These are phyloP conservation scores for Clamator glandarius DNA, from an alignment of 2,797 vertebrate species.

Conservation along the genomic window DNA sequence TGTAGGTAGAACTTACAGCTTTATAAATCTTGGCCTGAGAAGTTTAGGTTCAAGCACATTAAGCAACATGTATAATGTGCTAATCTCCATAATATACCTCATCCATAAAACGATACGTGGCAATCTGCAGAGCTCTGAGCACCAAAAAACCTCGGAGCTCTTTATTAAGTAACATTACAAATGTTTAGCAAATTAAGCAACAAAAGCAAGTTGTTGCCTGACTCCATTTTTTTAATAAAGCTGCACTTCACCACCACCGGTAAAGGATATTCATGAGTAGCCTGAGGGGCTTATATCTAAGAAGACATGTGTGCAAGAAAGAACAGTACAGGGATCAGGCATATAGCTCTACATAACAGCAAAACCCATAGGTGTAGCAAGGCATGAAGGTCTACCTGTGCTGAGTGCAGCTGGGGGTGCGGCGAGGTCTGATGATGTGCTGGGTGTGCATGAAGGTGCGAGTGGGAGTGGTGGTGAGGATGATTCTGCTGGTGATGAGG, in stretches of 20 bases:
- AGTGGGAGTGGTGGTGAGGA: constrained; percentile 89
- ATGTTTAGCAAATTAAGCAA: constrained; percentile 11
- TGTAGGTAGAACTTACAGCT: neutral
- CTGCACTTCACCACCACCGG: neutral
- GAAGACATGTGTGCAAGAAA: neutral
- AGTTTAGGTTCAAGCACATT: neutral
- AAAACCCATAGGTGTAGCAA: neutral
- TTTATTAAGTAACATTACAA: constrained; percentile 45
- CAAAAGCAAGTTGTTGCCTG: constrained; percentile 31
- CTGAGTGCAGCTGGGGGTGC: constrained; percentile 92
- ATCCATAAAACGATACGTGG: constrained; percentile 5
- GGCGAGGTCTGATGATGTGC: constrained; percentile 94
- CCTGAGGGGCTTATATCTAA: neutral
- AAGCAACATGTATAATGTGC: neutral
- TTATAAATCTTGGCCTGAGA: neutral
- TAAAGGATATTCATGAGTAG: neutral
- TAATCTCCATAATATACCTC: neutral
- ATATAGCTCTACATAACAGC: neutral
- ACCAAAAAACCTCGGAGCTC: neutral
- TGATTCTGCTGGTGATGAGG: constrained; percentile 89
- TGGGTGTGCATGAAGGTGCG: constrained; percentile 87
- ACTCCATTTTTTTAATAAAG: neutral
- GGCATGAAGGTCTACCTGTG: constrained; percentile 84
- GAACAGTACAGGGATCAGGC: neutral
- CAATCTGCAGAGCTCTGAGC: constrained; percentile 7